Evolutionary conservation across 1,140 invertebrate species (phyloP), one percentile per base, ranked within the genome.

Genomic region (Calephelis virginiensis): DNA sequence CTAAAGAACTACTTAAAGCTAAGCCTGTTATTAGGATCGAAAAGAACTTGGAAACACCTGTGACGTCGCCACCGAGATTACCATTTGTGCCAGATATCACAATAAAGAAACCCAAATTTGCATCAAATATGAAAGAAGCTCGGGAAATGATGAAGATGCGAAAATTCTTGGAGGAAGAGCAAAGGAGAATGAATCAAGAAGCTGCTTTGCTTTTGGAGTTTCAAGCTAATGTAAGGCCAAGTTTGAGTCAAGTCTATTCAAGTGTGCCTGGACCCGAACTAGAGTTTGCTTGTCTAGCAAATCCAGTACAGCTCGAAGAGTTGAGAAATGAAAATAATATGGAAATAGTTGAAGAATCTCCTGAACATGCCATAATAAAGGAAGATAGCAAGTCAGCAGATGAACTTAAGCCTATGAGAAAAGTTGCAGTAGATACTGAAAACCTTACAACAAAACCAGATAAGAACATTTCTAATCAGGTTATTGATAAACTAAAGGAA

Each of bases 141-240:
- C 92, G 92, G 66, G 90, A 91, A 71, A 75, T 94, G 14, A 94
- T 94, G 91, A 94, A 94, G 83, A 92, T 94, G 71, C 82, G 94
- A 6, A 94, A 93, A 68, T 92, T 93, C 69, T 85, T 94, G 71
- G 93, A 93, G 11, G 92, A 92, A 75, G 86, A 93, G 66, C 93
- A 93, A 71, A 90, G 89, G 56, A 83, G 92, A 70, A 91, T 92
- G 80, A 86, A 92, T 68, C 91, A 93, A 79, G 85, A 89, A 68
- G 91, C 90, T 37, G 89, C 89, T 5, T 82, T 92, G 63, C 68
- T 90, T 38, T 64, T 91, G 56, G 91, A 92, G 69, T 91, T 91
- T 68, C 85, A 92, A 73, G 84, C 89, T 5, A 92, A 92, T 67
- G 83, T 91, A 2, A 82, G 88, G 46, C 89, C 90, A 5, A 89